These are phyloP conservation scores for Leptopilina drosophilae DNA, from an alignment of 2,888 invertebrate genomes.

Conservation along the genomic window DNA sequence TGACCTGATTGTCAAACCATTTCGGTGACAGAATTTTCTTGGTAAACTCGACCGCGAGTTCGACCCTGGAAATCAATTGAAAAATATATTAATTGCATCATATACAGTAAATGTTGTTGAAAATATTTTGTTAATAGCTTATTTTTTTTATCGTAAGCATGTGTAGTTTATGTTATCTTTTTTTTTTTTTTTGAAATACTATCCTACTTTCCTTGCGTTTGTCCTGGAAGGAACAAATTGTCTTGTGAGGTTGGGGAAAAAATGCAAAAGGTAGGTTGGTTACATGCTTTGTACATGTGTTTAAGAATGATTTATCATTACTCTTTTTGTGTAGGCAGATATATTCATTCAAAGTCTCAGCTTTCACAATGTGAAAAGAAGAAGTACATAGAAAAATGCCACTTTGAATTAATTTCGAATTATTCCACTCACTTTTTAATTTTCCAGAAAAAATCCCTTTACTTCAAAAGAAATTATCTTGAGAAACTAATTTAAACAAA, in stretches of 20 bases:
- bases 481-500: too few relatives aligned
- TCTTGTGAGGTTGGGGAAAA: slow-evolving; percentile 9
- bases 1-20: slow-evolving; percentile 29
- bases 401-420: not conserved
- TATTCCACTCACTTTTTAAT: not conserved
- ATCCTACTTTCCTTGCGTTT: slow-evolving; percentile 9
- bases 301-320: slow-evolving; percentile 27
- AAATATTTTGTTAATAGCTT: slow-evolving; percentile 29
- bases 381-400: slow-evolving; percentile 30
- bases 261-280: slow-evolving; percentile 34
- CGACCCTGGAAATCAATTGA: slow-evolving; percentile 32
- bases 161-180: slow-evolving; percentile 16
- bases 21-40: slow-evolving; percentile 24
- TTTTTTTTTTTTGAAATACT: not conserved
- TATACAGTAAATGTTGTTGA: slow-evolving; percentile 20
- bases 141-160: slow-evolving; percentile 10
- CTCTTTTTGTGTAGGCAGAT: slow-evolving; percentile 28
- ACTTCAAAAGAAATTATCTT: too few relatives aligned
- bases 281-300: slow-evolving; percentile 36
- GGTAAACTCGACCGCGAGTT: slow-evolving; percentile 8
- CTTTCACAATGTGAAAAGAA: slow-evolving; percentile 29
- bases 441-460: not conserved
- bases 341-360: slow-evolving; percentile 15
- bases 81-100: slow-evolving; percentile 22
- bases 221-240: slow-evolving; percentile 16